Evolutionary conservation across 1,140 invertebrate genomes (phyloP).

Genomic region (Drosophila pachea): DNA sequence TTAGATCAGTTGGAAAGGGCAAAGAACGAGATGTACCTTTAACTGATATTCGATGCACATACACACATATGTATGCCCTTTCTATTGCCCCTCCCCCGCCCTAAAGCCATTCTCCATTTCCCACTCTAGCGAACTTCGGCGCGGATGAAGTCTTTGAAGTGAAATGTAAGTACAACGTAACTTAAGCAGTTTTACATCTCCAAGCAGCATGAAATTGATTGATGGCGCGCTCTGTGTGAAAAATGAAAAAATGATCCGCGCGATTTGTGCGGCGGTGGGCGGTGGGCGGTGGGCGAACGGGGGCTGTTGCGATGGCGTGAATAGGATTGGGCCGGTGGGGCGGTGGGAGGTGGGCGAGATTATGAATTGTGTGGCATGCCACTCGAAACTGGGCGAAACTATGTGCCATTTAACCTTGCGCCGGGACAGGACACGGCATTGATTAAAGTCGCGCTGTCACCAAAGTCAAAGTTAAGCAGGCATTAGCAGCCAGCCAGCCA

Average conservation of each 20-base stretch:
- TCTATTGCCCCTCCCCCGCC: no score
- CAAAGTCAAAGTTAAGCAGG: conserved; percentile 75
- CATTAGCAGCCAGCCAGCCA: conserved; percentile 39
- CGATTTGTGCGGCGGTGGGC: neutral
- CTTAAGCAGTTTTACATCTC: conserved; percentile 75
- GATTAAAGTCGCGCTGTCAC: conserved; percentile 68
- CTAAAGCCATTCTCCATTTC: neutral
- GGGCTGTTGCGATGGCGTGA: no score
- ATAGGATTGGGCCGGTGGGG: no score
- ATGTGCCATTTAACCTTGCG: conserved; percentile 47
- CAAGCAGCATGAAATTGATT: conserved; percentile 76
- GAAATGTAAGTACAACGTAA: conserved; percentile 76
- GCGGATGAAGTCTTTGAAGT: conserved; percentile 51
- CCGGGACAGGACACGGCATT: conserved; percentile 47
- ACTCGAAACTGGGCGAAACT: conserved; percentile 25
- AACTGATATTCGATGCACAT: no score
- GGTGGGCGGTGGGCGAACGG: no score
- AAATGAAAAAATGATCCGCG: conserved; percentile 72
- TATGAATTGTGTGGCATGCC: conserved; percentile 53
- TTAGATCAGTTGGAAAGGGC: no score
- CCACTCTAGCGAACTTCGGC: conserved; percentile 27
- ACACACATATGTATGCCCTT: no score
- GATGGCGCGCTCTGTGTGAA: conserved; percentile 56
- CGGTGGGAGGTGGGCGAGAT: conserved; percentile 18
- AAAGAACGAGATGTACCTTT: no score